Percentiles rank a stretch among this genome's conserved stretches.
These are phyloP conservation scores for Thaleichthys pacificus DNA, from an alignment of 2,797 vertebrate genomes.

Conservation along the genomic window DNA sequence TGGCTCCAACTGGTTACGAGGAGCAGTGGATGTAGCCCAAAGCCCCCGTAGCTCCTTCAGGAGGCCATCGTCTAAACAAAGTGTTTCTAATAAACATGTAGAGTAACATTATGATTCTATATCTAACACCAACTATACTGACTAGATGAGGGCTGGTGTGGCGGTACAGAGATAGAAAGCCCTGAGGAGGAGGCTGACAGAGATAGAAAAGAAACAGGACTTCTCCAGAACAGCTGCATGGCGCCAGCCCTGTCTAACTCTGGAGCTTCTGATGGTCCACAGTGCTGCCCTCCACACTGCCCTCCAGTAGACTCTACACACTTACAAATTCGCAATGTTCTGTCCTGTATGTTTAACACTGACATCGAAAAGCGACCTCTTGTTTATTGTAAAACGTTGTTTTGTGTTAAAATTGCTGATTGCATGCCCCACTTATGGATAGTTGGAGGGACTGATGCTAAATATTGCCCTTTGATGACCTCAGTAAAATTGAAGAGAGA, in stretches of 20 bases:
- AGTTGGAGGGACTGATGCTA: too few species aligned
- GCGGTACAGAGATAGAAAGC: conserved; percentile 43
- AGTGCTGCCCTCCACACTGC: conserved; percentile 5
- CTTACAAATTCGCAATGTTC: too few species aligned
- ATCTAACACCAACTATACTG: conserved; percentile 55
- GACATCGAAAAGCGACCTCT: too few species aligned
- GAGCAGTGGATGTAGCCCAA: conserved; percentile 43
- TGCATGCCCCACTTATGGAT: too few species aligned
- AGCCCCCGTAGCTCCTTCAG: conserved; percentile 39
- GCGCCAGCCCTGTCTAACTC: not conserved
- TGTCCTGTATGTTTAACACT: too few species aligned
- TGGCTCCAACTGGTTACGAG: conserved; percentile 51
- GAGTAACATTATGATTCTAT: conserved; percentile 47
- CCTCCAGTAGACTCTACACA: not conserved
- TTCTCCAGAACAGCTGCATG: not conserved
- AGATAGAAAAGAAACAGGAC: conserved; percentile 35
- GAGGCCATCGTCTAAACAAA: conserved; percentile 50
- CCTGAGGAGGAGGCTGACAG: conserved; percentile 72
- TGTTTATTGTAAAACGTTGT: too few species aligned
- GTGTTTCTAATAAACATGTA: conserved; percentile 24
- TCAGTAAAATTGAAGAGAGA: conserved; percentile 8
- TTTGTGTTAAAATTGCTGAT: too few species aligned
- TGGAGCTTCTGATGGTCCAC: not conserved
- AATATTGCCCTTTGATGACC: conserved; percentile 7
- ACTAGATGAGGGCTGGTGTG: conserved; percentile 58